These are phyloP conservation scores for Porites lobata DNA, from an alignment of 92 coral and sea anemone species.

Conservation along the genomic window DNA sequence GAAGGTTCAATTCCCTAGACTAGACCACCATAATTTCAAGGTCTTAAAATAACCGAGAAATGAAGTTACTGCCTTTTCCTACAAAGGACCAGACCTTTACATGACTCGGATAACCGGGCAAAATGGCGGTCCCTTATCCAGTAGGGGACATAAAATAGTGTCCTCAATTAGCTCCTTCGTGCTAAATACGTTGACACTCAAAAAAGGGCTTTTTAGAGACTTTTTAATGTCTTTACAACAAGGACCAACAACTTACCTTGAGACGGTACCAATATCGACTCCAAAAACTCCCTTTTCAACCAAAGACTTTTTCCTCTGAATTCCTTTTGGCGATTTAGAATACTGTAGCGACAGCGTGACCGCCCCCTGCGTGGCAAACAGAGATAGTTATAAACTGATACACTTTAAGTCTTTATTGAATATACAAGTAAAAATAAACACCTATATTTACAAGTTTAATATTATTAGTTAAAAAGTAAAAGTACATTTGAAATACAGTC, in stretches of 20 bases:
- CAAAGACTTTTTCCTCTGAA: conserved; percentile 89
- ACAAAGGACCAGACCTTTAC: too few relatives aligned
- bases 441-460: background rate
- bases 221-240: background rate
- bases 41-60: too few relatives aligned
- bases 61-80: too few relatives aligned
- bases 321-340: conserved; percentile 87
- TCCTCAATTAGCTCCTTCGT: too few relatives aligned
- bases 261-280: conserved; percentile 88
- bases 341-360: conserved; percentile 95
- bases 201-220: too few relatives aligned
- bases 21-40: too few relatives aligned
- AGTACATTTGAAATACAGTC: background rate
- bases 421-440: too few relatives aligned
- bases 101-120: too few relatives aligned
- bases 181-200: too few relatives aligned
- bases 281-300: conserved; percentile 94
- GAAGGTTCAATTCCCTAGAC: too few relatives aligned
- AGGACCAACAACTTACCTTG: conserved; percentile 63
- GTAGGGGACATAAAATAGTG: too few relatives aligned
- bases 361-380: conserved; percentile 81
- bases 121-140: too few relatives aligned
- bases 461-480: background rate
- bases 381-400: background rate
- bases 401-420: background rate